phyloP scores from a whole-genome alignment of 92 coral and sea anemone genomes.

The Palythoa heliodiscus region DNA sequence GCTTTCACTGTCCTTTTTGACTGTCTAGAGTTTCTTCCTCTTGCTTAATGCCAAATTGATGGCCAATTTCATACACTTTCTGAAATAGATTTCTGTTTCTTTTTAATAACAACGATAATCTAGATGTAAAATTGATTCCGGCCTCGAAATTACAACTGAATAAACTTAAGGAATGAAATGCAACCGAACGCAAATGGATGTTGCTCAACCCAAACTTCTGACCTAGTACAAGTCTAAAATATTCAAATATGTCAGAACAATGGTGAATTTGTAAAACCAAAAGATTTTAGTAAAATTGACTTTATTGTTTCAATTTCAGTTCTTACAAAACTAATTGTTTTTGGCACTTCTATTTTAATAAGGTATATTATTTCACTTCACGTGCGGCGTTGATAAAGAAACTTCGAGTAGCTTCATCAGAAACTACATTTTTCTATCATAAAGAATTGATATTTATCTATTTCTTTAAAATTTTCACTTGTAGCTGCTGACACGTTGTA shows the following conservation, averaged over 20 bases:
- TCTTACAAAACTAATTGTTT: no score
- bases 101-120: neutral
- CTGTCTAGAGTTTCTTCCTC: no score
- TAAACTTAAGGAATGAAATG: neutral
- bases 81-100: neutral
- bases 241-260: neutral
- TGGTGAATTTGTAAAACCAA: neutral
- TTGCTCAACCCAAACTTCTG: neutral
- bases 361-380: no score
- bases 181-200: neutral
- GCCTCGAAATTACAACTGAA: neutral
- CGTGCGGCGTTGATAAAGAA: no score
- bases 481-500: no score
- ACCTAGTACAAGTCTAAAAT: neutral
- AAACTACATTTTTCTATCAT: no score
- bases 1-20: no score
- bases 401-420: no score
- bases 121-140: neutral
- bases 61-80: neutral
- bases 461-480: no score
- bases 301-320: no score
- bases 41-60: neutral
- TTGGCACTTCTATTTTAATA: no score
- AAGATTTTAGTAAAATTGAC: neutral
- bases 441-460: no score